These are phyloP conservation scores for Opisthograptis luteolata DNA, from an alignment of 2,888 invertebrate genomes.

Conservation along the genomic window DNA sequence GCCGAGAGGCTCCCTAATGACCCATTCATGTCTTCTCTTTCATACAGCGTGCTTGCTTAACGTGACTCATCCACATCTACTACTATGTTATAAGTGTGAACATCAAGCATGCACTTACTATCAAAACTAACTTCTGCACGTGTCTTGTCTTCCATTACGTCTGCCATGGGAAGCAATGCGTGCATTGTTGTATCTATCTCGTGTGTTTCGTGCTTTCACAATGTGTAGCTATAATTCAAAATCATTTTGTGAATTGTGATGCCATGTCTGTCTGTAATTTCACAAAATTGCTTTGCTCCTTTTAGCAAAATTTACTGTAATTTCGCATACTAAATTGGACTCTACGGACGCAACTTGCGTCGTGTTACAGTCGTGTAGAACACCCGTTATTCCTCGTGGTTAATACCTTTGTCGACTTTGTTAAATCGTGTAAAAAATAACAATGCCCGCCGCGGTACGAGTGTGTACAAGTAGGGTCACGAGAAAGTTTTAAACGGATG, in stretches of 20 bases:
- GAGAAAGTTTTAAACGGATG: conserved; percentile 59
- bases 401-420: conserved; percentile 21
- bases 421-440: conserved; percentile 33
- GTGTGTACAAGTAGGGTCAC: conserved; percentile 43
- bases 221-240: conserved; percentile 2
- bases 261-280: conserved; percentile 12
- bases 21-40: conserved; percentile 67
- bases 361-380: conserved; percentile 6
- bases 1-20: conserved; percentile 62
- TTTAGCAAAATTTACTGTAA: conserved; percentile 4
- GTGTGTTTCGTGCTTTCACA: conserved; percentile 12
- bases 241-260: background rate
- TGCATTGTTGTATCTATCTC: conserved; percentile 13
- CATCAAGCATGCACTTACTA: conserved; percentile 43
- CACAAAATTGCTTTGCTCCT: conserved; percentile 4
- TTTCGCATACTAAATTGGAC: background rate
- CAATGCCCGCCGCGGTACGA: conserved; percentile 27
- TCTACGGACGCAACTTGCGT: background rate
- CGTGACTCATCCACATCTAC: conserved; percentile 67
- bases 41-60: conserved; percentile 45
- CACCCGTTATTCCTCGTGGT: conserved; percentile 21
- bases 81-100: conserved; percentile 38
- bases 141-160: conserved; percentile 20
- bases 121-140: conserved; percentile 32
- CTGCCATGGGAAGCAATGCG: conserved; percentile 6